Percentiles rank a stretch among this genome's conserved stretches.
Evolutionary conservation across 2,113 vertebrate genomes (phyloP).

Genomic region (Engystomops pustulosus): DNA sequence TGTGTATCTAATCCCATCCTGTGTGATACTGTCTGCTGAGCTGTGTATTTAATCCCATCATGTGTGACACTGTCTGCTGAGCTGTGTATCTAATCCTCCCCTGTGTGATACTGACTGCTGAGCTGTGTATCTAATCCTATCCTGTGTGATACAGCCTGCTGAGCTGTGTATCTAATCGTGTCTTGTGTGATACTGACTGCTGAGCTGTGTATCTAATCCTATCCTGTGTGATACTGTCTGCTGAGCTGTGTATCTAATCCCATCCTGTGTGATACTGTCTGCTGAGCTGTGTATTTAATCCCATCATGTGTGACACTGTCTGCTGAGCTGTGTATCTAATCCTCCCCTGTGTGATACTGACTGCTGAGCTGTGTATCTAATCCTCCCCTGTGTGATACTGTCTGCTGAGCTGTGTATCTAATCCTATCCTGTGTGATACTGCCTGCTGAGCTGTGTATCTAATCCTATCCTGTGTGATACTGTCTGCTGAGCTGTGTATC

Average conservation of each 20-base stretch:
- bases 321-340: background rate
- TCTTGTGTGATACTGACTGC: no score
- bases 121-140: background rate
- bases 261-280: no score
- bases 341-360: background rate
- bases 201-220: background rate
- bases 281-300: no score
- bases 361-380: background rate
- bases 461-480: no score
- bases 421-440: background rate
- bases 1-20: background rate
- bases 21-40: background rate
- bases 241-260: no score
- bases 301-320: no score
- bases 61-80: background rate
- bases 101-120: background rate
- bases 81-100: background rate
- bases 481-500: no score
- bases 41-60: background rate
- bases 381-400: background rate
- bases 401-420: background rate
- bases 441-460: background rate
- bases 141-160: no score
- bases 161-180: no score
- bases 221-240: background rate